These are phyloP conservation scores for Rhinoptilus africanus DNA, from an alignment of 2,113 vertebrate genomes.

Conservation along the genomic window DNA sequence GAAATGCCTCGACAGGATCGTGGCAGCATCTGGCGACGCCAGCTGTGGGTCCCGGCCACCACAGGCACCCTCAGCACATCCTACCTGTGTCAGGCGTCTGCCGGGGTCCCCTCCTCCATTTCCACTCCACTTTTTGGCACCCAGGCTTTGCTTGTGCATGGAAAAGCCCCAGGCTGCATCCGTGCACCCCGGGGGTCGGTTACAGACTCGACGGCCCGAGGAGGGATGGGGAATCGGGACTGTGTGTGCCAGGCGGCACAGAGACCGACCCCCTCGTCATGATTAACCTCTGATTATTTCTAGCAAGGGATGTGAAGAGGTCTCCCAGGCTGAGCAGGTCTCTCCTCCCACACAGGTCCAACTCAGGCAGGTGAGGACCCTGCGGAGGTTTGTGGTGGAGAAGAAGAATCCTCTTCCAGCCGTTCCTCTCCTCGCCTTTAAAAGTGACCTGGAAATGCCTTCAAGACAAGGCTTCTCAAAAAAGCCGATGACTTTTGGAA, in stretches of 20 bases:
- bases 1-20: rapidly evolving
- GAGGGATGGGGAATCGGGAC: not conserved
- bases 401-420: not conserved
- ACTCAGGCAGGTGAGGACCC: not conserved
- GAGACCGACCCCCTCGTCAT: rapidly evolving
- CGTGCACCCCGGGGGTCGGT: not conserved
- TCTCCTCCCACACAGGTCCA: not conserved
- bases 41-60: not conserved
- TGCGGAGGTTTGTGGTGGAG: not conserved
- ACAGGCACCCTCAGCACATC: not conserved
- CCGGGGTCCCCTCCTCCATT: rapidly evolving
- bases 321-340: not conserved
- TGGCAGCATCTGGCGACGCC: not conserved
- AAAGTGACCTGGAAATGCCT: not conserved
- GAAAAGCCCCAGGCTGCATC: not conserved
- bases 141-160: not conserved
- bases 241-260: not conserved
- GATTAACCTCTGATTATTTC: not conserved
- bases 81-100: not conserved
- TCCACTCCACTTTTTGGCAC: not conserved
- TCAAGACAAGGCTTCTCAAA: not conserved
- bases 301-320: not conserved
- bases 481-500: not conserved
- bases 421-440: not conserved
- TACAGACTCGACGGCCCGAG: not conserved